These are phyloP conservation scores for Palythoa grandiflora DNA, from an alignment of 92 coral and sea anemone genomes.

Conservation along the genomic window DNA sequence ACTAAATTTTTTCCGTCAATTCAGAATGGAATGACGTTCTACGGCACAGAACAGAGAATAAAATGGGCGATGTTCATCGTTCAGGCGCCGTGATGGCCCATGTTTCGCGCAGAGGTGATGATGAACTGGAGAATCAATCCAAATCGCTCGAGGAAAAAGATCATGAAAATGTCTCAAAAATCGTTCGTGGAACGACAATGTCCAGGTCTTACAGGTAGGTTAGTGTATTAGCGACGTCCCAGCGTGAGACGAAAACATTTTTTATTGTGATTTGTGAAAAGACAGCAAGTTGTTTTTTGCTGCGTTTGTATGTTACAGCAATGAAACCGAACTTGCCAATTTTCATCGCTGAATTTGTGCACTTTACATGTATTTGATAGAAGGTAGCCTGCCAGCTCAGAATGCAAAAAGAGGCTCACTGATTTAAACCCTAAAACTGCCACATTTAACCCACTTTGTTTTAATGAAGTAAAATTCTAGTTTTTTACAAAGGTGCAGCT, in stretches of 20 bases:
- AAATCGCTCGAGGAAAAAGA: constrained; percentile 1
- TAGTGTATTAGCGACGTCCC: constrained; percentile 38
- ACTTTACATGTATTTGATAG: neutral
- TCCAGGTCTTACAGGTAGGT: constrained; percentile 48
- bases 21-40: constrained; percentile 46
- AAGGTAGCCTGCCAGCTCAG: neutral
- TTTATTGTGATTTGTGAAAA: constrained; percentile 16
- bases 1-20: constrained; percentile 14
- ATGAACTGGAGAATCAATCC: neutral
- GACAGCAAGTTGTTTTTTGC: neutral
- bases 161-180: constrained; percentile 33
- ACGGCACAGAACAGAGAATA: neutral
- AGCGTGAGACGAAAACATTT: constrained; percentile 40
- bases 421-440: neutral
- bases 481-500: neutral
- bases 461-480: neutral
- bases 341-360: neutral
- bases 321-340: constrained; percentile 8
- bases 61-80: constrained; percentile 22
- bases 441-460: constrained; percentile 5
- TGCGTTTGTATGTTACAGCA: neutral
- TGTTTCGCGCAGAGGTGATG: neutral
- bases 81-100: constrained; percentile 20
- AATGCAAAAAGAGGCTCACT: neutral
- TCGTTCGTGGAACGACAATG: constrained; percentile 38